Base-by-base conservation (phyloP, 2,113 vertebrate species). In the Dipodomys merriami region DNA sequence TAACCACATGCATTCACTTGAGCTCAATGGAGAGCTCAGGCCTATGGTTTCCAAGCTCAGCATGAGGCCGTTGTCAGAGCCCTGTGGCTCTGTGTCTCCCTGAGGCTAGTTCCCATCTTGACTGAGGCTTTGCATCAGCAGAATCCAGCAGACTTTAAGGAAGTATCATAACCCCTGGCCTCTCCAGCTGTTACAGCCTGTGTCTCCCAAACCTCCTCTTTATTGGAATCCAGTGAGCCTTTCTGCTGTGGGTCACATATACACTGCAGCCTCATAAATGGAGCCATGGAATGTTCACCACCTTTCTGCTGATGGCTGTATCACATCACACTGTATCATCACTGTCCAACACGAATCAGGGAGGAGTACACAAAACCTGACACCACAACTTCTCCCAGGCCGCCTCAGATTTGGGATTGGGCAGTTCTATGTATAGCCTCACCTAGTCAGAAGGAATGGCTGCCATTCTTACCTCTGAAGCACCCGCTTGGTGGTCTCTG, bases 171-270 rank as follows among this genome's bases (percentile, higher is more conserved):
- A 29, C 82, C 6, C 62, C 92, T 46, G n/a, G 1, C 86, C 69
- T 94, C 65, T 96, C 62, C 29, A n/a, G 92, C 68, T 74, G 19
- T 67, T 90, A 83, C 23, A 86, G 44, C 0, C 0, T 76, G 39
- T n/a, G 91, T 90, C 76, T 67, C 0, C n/a, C 85, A 9, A 7
- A 57, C 53, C n/a, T 72, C 72, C 0, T 64, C 25, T 94, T 93
- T 95, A 65, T 44, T 92, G 91, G 86, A 85, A 96, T 97, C 97
- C 90, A 23, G 0, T 53, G 72, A 64, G 67, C 7, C 2, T 93
- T 94, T 87, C 78, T 72, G 82, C 87, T 71, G 73, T 92, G 85
- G 93, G 88, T 95, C 87, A 23, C 27, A 4, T 0, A 6, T 46
- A 30, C 88, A 90, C 46, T 2, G 22, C 67, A 95, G 23, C 81